Percentiles rank a stretch among this genome's conserved stretches.
phyloP scores from a whole-genome alignment of 2,113 vertebrate species.

The Pan paniscus region DNA sequence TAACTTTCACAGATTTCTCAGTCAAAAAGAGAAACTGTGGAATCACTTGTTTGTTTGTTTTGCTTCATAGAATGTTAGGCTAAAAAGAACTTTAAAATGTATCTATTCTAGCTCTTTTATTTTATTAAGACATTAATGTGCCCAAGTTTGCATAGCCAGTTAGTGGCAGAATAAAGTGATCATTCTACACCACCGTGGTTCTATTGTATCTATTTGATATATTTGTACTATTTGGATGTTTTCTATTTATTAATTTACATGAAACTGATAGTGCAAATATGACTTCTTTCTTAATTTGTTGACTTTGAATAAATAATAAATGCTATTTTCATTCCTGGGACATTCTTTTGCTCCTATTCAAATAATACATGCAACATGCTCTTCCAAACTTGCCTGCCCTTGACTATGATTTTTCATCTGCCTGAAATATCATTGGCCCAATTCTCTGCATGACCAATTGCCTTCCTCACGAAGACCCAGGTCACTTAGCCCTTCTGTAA shows the following conservation, averaged over 20 bases:
- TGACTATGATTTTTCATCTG: neutral
- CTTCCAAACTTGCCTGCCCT: neutral
- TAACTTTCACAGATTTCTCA: neutral
- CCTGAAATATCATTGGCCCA: neutral
- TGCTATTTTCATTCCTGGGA: neutral
- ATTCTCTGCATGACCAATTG: neutral
- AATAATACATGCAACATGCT: neutral
- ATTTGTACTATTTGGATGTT: neutral
- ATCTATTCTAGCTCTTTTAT: neutral
- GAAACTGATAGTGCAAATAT: neutral
- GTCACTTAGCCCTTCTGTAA: neutral
- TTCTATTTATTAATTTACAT: neutral
- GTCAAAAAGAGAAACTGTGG: constrained; percentile 17
- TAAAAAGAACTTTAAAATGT: constrained; percentile 24
- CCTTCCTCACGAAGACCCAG: neutral
- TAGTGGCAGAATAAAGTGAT: neutral
- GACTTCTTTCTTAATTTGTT: neutral
- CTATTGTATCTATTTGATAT: neutral
- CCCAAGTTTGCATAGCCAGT: neutral
- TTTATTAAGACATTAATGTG: constrained; percentile 22
- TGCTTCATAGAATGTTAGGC: neutral
- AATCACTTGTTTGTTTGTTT: constrained; percentile 24
- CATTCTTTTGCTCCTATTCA: neutral
- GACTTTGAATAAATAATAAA: constrained; percentile 5
- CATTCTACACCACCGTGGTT: neutral